Base-by-base conservation (phyloP, 2,113 vertebrate genomes). In the Lepus americanus region DNA sequence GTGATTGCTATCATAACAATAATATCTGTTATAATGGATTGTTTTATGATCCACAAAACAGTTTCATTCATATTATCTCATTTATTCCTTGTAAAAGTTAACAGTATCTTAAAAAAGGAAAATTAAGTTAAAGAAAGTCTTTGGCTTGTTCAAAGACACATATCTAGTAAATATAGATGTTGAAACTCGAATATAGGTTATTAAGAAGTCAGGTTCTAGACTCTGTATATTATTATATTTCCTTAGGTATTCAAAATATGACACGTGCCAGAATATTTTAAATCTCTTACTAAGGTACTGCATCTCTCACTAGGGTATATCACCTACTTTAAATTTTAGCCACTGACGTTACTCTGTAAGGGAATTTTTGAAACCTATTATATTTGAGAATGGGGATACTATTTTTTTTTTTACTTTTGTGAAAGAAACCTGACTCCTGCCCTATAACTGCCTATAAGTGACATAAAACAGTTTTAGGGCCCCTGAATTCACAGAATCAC, bases 1-100 rank as follows among this genome's bases (percentile, higher is more conserved):
- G 23, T 90, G 92, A 95, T 95, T 86, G 69, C 96, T 95, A 33
- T 94, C 85, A 95, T 92, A 92, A 77, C 29, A 96, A 72, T 95
- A 94, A 94, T 86, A 82, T 31, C n/a, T 80, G 66, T 33, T 66
- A 80, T 88, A 94, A 96, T 94, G n/a, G 64, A 25, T 59, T 76
- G 69, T 87, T 95, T 94, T 86, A 88, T 83, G 94, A 94, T 86
- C 73, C 77, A 81, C 49, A 85, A 79, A 90, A 79, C 27, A 61
- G 17, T 92, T 94, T 74, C 25, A 87, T 88, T 85, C 31, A 33
- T 90, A 77, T 83, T 95, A 80, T 87, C 78, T 92, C 51, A 94
- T 94, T 96, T 92, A 59, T 95, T 96, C n/a, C 33, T 77, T 92
- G 23, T 73, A 66, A 64, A 92, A 69, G 29, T 82, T 70, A 95